Evolutionary conservation across 2,888 invertebrate species (phyloP).

Genomic region (Diloba caeruleocephala): DNA sequence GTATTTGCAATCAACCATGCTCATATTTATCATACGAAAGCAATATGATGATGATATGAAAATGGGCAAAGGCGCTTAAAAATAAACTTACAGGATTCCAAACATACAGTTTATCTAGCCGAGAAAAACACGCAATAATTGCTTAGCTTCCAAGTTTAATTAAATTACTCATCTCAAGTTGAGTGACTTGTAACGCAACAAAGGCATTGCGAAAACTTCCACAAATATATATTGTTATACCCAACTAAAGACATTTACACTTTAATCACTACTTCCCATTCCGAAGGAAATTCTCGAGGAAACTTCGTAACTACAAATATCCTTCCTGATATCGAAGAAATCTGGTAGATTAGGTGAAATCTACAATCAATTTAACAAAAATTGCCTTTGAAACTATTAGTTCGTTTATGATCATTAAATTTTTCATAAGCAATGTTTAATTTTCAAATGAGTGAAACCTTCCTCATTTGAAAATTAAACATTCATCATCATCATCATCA

Average conservation of each 20-base stretch:
- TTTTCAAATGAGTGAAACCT: too few relatives aligned
- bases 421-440: too few relatives aligned
- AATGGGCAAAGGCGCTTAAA: too few relatives aligned
- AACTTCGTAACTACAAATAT: slow-evolving; percentile 28
- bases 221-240: neutral
- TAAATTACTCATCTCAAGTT: slow-evolving; percentile 36
- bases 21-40: too few relatives aligned
- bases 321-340: slow-evolving; percentile 41
- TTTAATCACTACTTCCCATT: slow-evolving; percentile 31
- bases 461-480: too few relatives aligned
- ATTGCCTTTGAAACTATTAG: neutral
- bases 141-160: slow-evolving; percentile 26
- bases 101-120: slow-evolving; percentile 7
- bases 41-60: too few relatives aligned
- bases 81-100: too few relatives aligned
- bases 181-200: slow-evolving; percentile 34
- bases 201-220: slow-evolving; percentile 19
- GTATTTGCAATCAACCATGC: too few relatives aligned
- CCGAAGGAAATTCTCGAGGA: slow-evolving; percentile 39
- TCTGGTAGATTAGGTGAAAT: slow-evolving; percentile 17
- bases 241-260: slow-evolving; percentile 15
- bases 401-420: too few relatives aligned
- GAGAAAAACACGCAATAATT: slow-evolving; percentile 25
- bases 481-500: too few relatives aligned
- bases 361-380: slow-evolving; percentile 14